Base-by-base conservation (phyloP, 2,113 vertebrate genomes). In the Rallus limicola region DNA sequence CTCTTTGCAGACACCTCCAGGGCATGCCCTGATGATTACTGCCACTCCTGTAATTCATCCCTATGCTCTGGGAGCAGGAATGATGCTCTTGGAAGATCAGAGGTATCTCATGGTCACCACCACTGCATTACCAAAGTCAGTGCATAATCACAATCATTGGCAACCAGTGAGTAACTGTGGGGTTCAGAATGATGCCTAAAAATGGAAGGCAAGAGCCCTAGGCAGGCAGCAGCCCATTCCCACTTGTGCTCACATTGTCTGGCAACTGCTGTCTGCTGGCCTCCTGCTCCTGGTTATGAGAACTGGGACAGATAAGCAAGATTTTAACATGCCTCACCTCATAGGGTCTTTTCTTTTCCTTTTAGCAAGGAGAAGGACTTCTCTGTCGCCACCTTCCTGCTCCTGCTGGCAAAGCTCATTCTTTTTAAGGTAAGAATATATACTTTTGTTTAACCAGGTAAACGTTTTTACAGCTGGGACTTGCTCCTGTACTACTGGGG, bases 241-340 rank as follows among this genome's bases (percentile, higher is more conserved):
- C 6, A 1, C 33, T 12, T 11, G 10, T 1, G 3, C 13, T 33
- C 16, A 19, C 40, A 10, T 9, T 7, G 1, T 11, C 24, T 38
- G 21, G 44, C 42, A 18, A 38, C 34, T 69, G 55, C 31, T 0
- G 9, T 16, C 63, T 88, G 46, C 76, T 63, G 65, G 40, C 24
- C 48, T 86, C 58, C 63, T 5, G 13, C 48, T 28, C 55, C 44
- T 29, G n/a, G 25, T 55, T 76, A 69, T 25, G 42, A 82, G 48
- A 78, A 46, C 8, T 23, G 38, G 38, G 25, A 53, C 42, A 48
- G 48, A 68, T 12, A 69, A 63, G 19, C 33, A 68, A 52, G 46
- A 62, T 52, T 64, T 72, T 24, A 68, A 28, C 33, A 10, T 31
- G 36, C 50, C 31, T 53, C 26, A 79, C 29, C 63, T 71, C n/a